Base-by-base conservation (phyloP, 2,113 vertebrate species). In the Pelmatolapia mariae region DNA sequence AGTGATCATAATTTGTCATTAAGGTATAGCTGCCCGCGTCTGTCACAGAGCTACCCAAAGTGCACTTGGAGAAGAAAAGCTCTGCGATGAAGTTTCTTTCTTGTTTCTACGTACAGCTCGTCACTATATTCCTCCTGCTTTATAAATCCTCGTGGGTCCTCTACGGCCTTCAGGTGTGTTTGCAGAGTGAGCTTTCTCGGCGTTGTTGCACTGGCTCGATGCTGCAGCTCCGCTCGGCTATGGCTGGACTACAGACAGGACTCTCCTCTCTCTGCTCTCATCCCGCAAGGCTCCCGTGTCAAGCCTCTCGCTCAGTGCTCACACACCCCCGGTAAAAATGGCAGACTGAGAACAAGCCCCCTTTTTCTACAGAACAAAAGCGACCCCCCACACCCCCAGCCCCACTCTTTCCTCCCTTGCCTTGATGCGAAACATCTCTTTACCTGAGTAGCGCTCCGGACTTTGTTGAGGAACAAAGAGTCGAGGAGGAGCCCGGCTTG, bases 361-460 rank as follows among this genome's bases (percentile, higher is more conserved):
- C 94, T 96, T 96, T 94, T 94, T 95, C 92, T 93, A 86, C 82
- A 92, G 94, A 97, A 97, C 96, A 97, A 97, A 97, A 96, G 96
- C 95, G 81, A 86, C 83, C 91, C 88, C 92, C 91, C 92, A 89
- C 88, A 19, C 26, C 63, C 88, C 89, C 90, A 61, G 52, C 91
- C 90, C 89, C 88, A 59, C 89, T 84, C 92, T 68, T 89, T 78
- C 66, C 83, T 86, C 91, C 87, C 85, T 76, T 81, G 85, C 87
- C 83, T 24, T 73, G 83, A 90, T 89, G 92, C 92, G 82, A 95
- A 95, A 91, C 93, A 93, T 93, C 93, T 91, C 90, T 95, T 95
- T 89, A 97, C 96, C 96, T 97, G 96, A 93, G 94, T 90, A 94
- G 84, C 90, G 87, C 76, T 85, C 86, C 89, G 87, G 88, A 83